Evolutionary conservation across 2,888 invertebrate species (phyloP).

Genomic region (Ectropis crepuscularia): DNA sequence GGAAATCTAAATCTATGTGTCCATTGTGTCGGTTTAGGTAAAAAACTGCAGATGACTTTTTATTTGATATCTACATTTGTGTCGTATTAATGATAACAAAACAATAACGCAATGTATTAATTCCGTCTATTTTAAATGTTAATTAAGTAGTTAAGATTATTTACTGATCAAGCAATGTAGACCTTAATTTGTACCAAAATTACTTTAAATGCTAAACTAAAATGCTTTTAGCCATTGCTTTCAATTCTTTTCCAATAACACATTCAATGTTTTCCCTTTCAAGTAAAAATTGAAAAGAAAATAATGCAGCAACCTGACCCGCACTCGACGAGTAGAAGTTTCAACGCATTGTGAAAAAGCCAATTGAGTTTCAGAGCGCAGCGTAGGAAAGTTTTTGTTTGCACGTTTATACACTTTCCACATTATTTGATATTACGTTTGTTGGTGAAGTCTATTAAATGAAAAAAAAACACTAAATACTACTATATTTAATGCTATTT

Average conservation of each 20-base stretch:
- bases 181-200: background rate
- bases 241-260: constrained; percentile 4
- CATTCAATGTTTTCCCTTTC: constrained; percentile 11
- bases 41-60: no score
- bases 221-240: background rate
- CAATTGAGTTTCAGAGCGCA: constrained; percentile 20
- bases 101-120: no score
- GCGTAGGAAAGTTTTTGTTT: constrained; percentile 21
- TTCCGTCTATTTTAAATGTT: no score
- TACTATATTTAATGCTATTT: no score
- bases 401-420: constrained; percentile 1
- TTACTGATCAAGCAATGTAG: no score
- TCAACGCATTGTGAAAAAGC: constrained; percentile 28
- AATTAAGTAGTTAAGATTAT: no score
- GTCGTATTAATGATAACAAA: no score
- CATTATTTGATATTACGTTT: constrained; percentile 14
- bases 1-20: no score
- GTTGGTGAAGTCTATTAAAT: constrained; percentile 6
- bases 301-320: constrained; percentile 24
- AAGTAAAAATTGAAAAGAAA: constrained; percentile 25
- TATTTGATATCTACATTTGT: no score
- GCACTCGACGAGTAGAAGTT: constrained; percentile 24
- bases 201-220: no score
- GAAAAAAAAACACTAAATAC: no score
- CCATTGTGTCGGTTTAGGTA: no score